A percentile compares a stretch with the other conserved stretches of the same genome.
Conservation (phyloP, 2,113 vertebrate species). For the Pelusios castaneus region DNA sequence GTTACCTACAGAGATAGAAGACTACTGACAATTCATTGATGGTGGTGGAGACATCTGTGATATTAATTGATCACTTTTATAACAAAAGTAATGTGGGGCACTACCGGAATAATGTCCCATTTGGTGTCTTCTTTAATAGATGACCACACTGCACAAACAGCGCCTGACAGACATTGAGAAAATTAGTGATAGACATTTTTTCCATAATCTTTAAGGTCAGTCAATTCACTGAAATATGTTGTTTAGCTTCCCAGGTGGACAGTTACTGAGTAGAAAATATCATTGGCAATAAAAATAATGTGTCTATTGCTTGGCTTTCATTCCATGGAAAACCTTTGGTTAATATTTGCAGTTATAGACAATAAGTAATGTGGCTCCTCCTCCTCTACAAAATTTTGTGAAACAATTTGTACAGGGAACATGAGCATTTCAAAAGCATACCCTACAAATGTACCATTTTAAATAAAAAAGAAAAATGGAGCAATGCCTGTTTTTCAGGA, state of each 20-base stretch:
- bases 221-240: not conserved
- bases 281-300: not conserved
- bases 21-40: not conserved
- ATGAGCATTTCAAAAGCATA: too few species aligned
- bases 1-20: not conserved
- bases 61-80: fast-evolving
- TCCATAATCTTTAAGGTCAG: not conserved
- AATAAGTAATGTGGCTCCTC: too few species aligned
- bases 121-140: not conserved
- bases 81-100: not conserved
- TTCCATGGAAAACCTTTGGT: not conserved
- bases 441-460: too few species aligned
- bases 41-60: not conserved
- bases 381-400: too few species aligned
- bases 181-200: not conserved
- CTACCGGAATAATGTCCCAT: not conserved
- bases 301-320: not conserved
- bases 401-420: too few species aligned
- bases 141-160: not conserved
- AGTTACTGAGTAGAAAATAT: not conserved
- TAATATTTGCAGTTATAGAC: not conserved
- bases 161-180: not conserved
- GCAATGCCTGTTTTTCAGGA: too few species aligned
- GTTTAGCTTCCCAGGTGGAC: not conserved
- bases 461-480: too few species aligned